Evolutionary conservation across 2,113 vertebrate species (phyloP).

Genomic region (Hydrolagus affinis): DNA sequence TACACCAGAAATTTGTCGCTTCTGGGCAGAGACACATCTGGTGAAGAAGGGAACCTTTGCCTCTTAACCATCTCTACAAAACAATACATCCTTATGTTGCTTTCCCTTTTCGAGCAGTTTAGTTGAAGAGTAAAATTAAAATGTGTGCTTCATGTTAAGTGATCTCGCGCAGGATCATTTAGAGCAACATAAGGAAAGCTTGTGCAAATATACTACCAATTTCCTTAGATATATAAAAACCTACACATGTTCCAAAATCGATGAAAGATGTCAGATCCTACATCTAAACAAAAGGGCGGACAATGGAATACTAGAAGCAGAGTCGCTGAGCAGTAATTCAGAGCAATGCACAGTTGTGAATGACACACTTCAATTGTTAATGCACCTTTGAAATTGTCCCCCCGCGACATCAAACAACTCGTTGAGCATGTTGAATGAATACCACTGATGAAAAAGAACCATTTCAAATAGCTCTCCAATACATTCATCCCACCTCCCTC

Average conservation of each 20-base stretch:
- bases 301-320: not conserved
- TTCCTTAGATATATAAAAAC: not conserved
- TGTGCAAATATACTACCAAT: not conserved
- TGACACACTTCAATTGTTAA: slow-evolving; percentile 22
- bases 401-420: slow-evolving; percentile 11
- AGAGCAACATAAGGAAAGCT: not conserved
- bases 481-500: slow-evolving; percentile 24
- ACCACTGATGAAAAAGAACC: slow-evolving; percentile 18
- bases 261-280: not conserved
- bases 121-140: slow-evolving; percentile 8
- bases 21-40: no score
- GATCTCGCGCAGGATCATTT: not conserved
- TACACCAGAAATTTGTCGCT: not conserved
- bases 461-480: slow-evolving; percentile 21
- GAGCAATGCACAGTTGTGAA: slow-evolving; percentile 10
- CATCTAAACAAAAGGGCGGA: not conserved
- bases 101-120: not conserved
- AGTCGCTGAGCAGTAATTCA: not conserved
- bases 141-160: not conserved
- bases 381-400: slow-evolving; percentile 31
- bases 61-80: not conserved
- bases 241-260: not conserved
- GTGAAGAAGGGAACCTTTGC: not conserved
- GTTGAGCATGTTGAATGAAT: slow-evolving; percentile 30
- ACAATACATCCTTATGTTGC: not conserved